Base-by-base conservation (phyloP, 2,797 vertebrate species). In the Chaetodon trifasciatus region DNA sequence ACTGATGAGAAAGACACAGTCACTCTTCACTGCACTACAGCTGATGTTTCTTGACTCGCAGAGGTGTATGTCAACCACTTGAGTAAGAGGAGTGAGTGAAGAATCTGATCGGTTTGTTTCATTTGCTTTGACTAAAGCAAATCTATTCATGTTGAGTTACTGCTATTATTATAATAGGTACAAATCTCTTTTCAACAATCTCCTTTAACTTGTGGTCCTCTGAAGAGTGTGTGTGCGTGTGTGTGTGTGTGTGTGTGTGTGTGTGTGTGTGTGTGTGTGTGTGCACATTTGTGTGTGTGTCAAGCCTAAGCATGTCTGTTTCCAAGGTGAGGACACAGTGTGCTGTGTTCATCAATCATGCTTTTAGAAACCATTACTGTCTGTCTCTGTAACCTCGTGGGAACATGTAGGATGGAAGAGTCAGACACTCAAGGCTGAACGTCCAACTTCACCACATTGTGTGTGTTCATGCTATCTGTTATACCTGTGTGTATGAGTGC, bases 301-400 rank as follows among this genome's bases (percentile, higher is more conserved):
- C 19, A 15, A 47, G 64, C 40, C 35, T 53, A 37, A 56, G 65
- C 32, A 67, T 49, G 82, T 65, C 28, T 76, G 70, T 79, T 61
- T 77, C 78, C 66, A 85, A 76, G 81, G 61, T 82, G 81, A 89
- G 82, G 66, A 81, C 81, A 78, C 37, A 17, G 40, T 84, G 70
- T 71, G 44, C 86, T 52, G 78, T 83, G 77, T 87, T 91, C 85
- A 88, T 90, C 83, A 82, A 82, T 90, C 88, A 81, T 72, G 77
- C 86, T 90, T 87, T 85, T 85, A 90, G 84, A 79, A 84, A 81
- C 79, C 81, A 92, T 88, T 89, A 87, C 70, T 60, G 83, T 85
- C 73, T 89, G 84, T 83, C 82, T 86, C 70, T 79, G 79, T 75
- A 82, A 76, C 76, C 85, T 79, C 65, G 10, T 44, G 73, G 84